Percentiles rank a stretch among this genome's conserved stretches.
phyloP scores from a whole-genome alignment of 37 sponge, comb jelly and placozoan species.

The Beroe ovata region DNA sequence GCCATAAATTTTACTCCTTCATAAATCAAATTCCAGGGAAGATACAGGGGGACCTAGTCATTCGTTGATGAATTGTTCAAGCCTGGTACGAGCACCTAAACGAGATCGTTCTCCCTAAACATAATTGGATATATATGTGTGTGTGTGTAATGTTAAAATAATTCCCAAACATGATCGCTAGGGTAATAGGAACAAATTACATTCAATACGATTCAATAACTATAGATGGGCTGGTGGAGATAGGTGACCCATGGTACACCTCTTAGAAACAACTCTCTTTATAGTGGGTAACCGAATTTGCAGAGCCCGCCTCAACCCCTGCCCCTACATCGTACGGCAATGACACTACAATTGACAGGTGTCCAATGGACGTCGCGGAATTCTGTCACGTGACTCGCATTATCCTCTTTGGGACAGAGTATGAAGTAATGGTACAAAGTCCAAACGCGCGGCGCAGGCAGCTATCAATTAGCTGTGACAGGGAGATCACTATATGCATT shows the following conservation, averaged over 20 bases:
- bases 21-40: too few relatives aligned
- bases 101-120: too few relatives aligned
- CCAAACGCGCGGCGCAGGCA: neutral
- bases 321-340: neutral
- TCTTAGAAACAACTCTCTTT: neutral
- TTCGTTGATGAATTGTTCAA: neutral
- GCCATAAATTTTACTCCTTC: too few relatives aligned
- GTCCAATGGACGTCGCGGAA: neutral
- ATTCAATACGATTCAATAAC: conserved; percentile 63
- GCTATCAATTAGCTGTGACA: conserved; percentile 44
- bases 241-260: conserved; percentile 26
- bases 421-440: neutral
- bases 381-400: conserved; percentile 18
- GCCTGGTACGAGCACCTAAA: neutral
- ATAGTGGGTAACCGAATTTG: neutral
- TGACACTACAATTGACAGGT: neutral
- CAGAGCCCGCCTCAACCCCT: neutral
- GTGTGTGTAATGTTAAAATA: too few relatives aligned
- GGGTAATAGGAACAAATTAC: neutral
- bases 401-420: neutral
- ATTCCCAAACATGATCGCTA: too few relatives aligned
- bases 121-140: too few relatives aligned
- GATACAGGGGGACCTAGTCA: too few relatives aligned
- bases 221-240: neutral
- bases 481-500: too few relatives aligned